Conservation (phyloP, 2,113 vertebrate species). For the Cephalopholis sonnerati region DNA sequence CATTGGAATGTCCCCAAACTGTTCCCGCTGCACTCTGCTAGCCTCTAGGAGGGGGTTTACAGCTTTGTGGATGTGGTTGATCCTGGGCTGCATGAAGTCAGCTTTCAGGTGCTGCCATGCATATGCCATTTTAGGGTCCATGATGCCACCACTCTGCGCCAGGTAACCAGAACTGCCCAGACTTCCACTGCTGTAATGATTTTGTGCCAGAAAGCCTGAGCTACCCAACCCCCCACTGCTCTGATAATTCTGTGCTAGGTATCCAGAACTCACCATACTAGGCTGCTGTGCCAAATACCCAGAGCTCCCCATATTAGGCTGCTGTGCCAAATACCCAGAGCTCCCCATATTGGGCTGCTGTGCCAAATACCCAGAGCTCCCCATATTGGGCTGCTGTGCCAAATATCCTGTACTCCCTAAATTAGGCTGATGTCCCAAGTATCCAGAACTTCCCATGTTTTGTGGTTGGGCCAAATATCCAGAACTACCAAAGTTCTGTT, state of each 20-base stretch:
- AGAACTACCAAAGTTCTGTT: slow-evolving; percentile 74
- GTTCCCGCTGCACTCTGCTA: slow-evolving; percentile 78
- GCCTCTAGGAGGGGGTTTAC: slow-evolving; percentile 80
- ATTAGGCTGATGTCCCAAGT: slow-evolving; percentile 51
- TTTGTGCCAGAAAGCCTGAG: slow-evolving; percentile 81
- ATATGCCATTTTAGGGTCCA: slow-evolving; percentile 88
- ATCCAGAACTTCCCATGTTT: slow-evolving; percentile 61
- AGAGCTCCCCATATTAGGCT: slow-evolving; percentile 68
- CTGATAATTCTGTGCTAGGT: slow-evolving; percentile 79
- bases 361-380: slow-evolving; percentile 62
- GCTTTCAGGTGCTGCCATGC: slow-evolving; percentile 92
- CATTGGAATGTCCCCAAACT: slow-evolving; percentile 80
- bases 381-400: slow-evolving; percentile 56
- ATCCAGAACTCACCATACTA: slow-evolving; percentile 76
- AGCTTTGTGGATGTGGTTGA: slow-evolving; percentile 89
- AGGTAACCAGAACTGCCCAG: slow-evolving; percentile 78
- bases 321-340: slow-evolving; percentile 73
- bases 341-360: slow-evolving; percentile 74
- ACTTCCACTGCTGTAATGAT: slow-evolving; percentile 81
- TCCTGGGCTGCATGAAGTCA: slow-evolving; percentile 90
- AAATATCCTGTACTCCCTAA: slow-evolving; percentile 67
- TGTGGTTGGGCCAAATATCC: slow-evolving; percentile 71
- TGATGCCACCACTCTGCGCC: slow-evolving; percentile 79
- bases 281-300: slow-evolving; percentile 74
- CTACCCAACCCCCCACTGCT: slow-evolving; percentile 75